Evolutionary conservation across 92 coral and sea anemone species (phyloP).

Genomic region (Micromussa lordhowensis): DNA sequence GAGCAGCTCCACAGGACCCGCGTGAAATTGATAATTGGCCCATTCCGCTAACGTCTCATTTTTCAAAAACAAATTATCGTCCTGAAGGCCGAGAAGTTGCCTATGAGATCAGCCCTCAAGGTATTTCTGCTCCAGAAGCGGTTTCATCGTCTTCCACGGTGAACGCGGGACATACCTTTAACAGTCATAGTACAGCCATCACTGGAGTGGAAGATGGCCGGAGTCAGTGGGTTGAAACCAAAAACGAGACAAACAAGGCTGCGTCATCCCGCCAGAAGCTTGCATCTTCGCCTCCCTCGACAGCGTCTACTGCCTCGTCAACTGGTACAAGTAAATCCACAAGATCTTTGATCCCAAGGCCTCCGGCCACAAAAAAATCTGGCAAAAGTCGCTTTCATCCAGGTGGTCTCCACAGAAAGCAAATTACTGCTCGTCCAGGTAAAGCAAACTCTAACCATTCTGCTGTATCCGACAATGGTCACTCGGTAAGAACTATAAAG

Average conservation of each 20-base stretch:
- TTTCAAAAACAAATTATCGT: background rate
- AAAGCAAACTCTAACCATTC: slow-evolving; percentile 8
- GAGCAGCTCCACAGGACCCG: background rate
- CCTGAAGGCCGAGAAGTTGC: slow-evolving; percentile 9
- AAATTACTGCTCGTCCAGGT: slow-evolving; percentile 33
- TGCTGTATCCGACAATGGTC: slow-evolving; percentile 1
- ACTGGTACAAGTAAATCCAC: background rate
- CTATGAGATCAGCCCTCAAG: background rate
- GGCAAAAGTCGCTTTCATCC: slow-evolving; percentile 36
- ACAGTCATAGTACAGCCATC: background rate
- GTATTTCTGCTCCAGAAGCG: background rate
- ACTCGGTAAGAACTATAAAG: background rate
- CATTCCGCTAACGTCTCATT: background rate
- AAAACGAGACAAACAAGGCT: background rate
- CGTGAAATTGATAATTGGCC: slow-evolving; percentile 10
- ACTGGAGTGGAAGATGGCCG: background rate
- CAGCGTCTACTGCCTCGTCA: slow-evolving; percentile 13
- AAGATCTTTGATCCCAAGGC: slow-evolving; percentile 45
- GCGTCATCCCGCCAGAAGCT: background rate
- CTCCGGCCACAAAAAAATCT: slow-evolving; percentile 32
- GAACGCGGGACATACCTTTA: background rate
- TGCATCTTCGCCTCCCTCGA: slow-evolving; percentile 30
- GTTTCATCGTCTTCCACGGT: background rate
- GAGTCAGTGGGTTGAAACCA: background rate
- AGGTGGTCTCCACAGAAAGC: slow-evolving; percentile 13